Conservation (phyloP, 2,888 invertebrate species). For the Dilophus febrilis region DNA sequence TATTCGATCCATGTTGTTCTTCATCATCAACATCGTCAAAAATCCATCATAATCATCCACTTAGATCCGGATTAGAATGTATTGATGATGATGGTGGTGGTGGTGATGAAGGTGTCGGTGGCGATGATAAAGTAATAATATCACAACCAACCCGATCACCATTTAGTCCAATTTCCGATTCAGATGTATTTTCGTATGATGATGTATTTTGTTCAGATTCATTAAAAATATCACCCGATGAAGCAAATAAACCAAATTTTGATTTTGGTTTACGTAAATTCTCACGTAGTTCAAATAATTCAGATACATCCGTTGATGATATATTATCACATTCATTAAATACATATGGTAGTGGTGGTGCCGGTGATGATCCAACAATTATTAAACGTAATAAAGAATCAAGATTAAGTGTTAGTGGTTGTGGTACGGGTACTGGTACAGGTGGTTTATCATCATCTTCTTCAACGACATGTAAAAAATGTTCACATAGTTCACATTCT, state of each 20-base stretch:
- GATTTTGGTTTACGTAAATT: conserved; percentile 30
- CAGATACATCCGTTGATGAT: conserved; percentile 43
- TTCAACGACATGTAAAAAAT: conserved; percentile 39
- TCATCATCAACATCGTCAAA: conserved; percentile 15
- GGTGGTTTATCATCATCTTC: conserved; percentile 26
- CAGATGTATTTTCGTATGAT: conserved; percentile 29
- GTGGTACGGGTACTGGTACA: no score
- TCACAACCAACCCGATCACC: conserved; percentile 43
- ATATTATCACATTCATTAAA: conserved; percentile 35
- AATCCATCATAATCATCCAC: conserved; percentile 10
- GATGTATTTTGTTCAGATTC: conserved; percentile 44
- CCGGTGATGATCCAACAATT: conserved; percentile 40
- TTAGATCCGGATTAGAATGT: conserved; percentile 7
- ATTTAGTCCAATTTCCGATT: conserved; percentile 39
- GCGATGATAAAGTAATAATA: conserved; percentile 35
- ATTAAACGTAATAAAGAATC: conserved; percentile 29
- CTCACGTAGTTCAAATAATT: conserved; percentile 42
- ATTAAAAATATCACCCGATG: conserved; percentile 37
- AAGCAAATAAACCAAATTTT: conserved; percentile 28
- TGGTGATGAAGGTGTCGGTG: no score
- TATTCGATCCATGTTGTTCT: conserved; percentile 24
- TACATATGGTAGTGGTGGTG: no score
- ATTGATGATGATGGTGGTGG: conserved; percentile 11
- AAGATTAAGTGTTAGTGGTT: conserved; percentile 26
- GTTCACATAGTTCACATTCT: conserved; percentile 54